Evolutionary conservation across 2,888 invertebrate species (phyloP).

Genomic region (Philhelius pedissequus): DNA sequence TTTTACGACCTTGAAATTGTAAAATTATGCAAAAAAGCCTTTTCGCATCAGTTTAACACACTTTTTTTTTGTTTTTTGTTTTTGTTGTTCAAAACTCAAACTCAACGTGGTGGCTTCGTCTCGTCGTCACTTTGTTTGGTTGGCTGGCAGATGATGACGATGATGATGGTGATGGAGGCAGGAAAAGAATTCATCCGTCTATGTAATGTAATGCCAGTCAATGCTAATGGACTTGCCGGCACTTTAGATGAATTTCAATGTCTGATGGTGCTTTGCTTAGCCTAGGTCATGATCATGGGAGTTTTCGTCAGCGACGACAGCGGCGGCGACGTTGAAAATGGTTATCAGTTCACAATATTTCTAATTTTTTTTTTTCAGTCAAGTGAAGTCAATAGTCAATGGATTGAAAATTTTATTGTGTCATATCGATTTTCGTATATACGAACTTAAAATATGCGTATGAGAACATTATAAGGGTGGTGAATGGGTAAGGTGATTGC

Average conservation of each 20-base stretch:
- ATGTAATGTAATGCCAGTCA: constrained; percentile 39
- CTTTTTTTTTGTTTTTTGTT: constrained; percentile 30
- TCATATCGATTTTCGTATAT: background rate
- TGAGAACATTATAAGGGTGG: no score
- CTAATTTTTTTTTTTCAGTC: background rate
- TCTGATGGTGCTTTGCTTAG: constrained; percentile 23
- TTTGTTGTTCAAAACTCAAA: constrained; percentile 46
- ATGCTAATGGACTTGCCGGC: constrained; percentile 61
- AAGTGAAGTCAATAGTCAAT: background rate
- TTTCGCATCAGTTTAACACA: constrained; percentile 68
- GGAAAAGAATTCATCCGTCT: constrained; percentile 53
- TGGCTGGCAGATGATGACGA: background rate
- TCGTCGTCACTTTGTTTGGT: background rate
- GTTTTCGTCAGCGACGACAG: background rate
- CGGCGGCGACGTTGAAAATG: background rate
- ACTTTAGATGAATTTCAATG: constrained; percentile 66
- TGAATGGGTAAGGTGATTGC: no score
- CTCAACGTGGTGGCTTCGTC: constrained; percentile 9
- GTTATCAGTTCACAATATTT: constrained; percentile 52
- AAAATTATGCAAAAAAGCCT: constrained; percentile 67
- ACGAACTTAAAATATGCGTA: background rate
- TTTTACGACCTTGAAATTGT: constrained; percentile 68
- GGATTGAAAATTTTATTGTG: background rate
- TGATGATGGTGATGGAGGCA: constrained; percentile 11
- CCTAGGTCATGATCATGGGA: constrained; percentile 62